Evolutionary conservation across 2,888 invertebrate genomes (phyloP), one percentile per base, ranked within the genome.

Genomic region (Halocaridina rubra): DNA sequence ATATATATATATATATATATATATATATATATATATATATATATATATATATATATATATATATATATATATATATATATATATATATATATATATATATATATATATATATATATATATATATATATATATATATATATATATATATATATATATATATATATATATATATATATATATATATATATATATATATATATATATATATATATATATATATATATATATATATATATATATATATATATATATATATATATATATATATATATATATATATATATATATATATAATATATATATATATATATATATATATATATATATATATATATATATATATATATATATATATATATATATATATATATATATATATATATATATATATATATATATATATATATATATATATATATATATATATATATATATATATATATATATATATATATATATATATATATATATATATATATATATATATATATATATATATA

Each of bases 41-140:
- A 61, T 61, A 61, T 61, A 61, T 61, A 61, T 61, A 61, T 61
- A 61, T 61, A 61, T 61, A 61, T 61, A 61, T 61, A 61, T 61
- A 61, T 61, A 61, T 61, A 61, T 61, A 1, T 61, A 61, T 61
- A 61, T 61, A 2, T 61, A 61, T 61, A 2, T 61, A 61, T 61
- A 61, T 61, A 61, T 61, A 61, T 2, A 61, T 61, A 61, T 61
- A 61, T 61, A 1, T 2, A 61, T 61, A 61, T 61, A 61, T 61
- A 61, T 2, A 1, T 61, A 61, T 61, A 1, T 61, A 61, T 61
- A 61, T 61, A 61, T 61, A 61, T 61, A 61, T 61, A 61, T 61
- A 61, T 61, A 61, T 61, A 2, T 61, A 61, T 61, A 61, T 61
- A 61, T 61, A 61, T 61, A 2, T 2, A 61, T 2, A 61, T 61